Evolutionary conservation across 2,797 vertebrate genomes (phyloP).

Genomic region (Malacoraja senta): DNA sequence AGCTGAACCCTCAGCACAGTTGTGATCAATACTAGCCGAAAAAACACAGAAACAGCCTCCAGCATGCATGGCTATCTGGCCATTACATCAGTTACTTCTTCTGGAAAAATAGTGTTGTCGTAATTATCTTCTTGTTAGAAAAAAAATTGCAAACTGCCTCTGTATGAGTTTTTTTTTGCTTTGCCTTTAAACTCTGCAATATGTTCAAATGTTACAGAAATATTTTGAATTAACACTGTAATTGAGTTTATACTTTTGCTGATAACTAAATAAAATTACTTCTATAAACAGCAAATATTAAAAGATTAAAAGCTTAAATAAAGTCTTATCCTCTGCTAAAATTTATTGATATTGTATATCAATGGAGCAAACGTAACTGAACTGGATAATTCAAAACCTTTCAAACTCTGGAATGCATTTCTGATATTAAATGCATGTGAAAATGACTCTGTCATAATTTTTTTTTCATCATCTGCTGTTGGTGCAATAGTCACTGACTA

Average conservation of each 20-base stretch:
- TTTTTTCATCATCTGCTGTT: neutral
- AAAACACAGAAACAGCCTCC: slow-evolving; percentile 53
- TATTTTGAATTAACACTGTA: slow-evolving; percentile 11
- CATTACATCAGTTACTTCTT: slow-evolving; percentile 59
- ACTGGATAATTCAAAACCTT: slow-evolving; percentile 25
- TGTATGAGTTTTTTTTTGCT: slow-evolving; percentile 28
- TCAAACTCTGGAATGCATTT: slow-evolving; percentile 22
- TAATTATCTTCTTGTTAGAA: slow-evolving; percentile 38
- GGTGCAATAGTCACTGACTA: neutral
- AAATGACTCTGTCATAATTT: neutral
- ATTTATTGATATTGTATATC: neutral
- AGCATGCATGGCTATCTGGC: slow-evolving; percentile 56
- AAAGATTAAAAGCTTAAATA: neutral
- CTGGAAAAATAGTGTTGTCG: slow-evolving; percentile 51
- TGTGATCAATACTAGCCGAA: slow-evolving; percentile 86
- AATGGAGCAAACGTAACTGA: slow-evolving; percentile 24
- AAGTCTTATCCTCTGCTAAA: neutral
- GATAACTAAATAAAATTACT: neutral
- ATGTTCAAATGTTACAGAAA: neutral
- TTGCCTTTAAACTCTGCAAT: neutral
- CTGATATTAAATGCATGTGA: slow-evolving; percentile 28
- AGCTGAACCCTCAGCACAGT: slow-evolving; percentile 88
- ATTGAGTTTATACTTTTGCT: slow-evolving; percentile 7
- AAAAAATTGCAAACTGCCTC: neutral
- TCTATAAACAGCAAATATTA: neutral